Evolutionary conservation across 1,140 invertebrate genomes (phyloP).

Genomic region (Ostrea edulis): DNA sequence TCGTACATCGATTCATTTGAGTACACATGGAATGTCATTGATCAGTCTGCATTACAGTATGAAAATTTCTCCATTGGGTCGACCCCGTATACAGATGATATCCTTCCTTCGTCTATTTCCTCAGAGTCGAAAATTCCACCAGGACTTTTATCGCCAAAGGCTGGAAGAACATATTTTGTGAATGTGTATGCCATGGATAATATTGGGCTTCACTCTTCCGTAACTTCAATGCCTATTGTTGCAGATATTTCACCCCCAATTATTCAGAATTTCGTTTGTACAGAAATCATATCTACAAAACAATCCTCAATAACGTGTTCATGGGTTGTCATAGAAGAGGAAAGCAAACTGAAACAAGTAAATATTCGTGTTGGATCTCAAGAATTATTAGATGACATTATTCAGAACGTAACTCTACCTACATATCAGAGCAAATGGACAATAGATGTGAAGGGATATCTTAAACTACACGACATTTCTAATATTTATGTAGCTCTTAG

Average conservation of each 20-base stretch:
- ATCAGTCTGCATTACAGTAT: conserved; percentile 39
- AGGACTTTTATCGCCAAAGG: background rate
- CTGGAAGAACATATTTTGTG: conserved; percentile 34
- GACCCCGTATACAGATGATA: conserved; percentile 44
- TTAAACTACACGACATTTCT: background rate
- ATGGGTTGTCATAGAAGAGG: conserved; percentile 45
- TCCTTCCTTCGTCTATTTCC: conserved; percentile 14
- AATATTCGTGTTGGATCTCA: conserved; percentile 28
- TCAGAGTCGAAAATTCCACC: background rate
- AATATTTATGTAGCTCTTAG: conserved; percentile 20
- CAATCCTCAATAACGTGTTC: conserved; percentile 30
- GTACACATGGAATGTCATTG: conserved; percentile 44
- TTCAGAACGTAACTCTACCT: background rate
- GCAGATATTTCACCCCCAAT: conserved; percentile 40
- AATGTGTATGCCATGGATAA: conserved; percentile 37
- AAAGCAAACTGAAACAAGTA: conserved; percentile 41
- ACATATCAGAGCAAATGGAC: background rate
- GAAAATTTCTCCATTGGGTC: conserved; percentile 48
- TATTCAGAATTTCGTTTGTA: conserved; percentile 37
- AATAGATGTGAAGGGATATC: conserved; percentile 7
- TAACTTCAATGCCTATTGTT: conserved; percentile 19
- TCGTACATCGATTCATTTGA: conserved; percentile 30
- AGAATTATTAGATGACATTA: conserved; percentile 1
- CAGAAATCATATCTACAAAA: conserved; percentile 33
- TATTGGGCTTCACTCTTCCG: background rate